Percentiles rank a stretch among this genome's conserved stretches.
phyloP scores from a whole-genome alignment of 2,797 vertebrate genomes.

The Buphagus erythrorhynchus region DNA sequence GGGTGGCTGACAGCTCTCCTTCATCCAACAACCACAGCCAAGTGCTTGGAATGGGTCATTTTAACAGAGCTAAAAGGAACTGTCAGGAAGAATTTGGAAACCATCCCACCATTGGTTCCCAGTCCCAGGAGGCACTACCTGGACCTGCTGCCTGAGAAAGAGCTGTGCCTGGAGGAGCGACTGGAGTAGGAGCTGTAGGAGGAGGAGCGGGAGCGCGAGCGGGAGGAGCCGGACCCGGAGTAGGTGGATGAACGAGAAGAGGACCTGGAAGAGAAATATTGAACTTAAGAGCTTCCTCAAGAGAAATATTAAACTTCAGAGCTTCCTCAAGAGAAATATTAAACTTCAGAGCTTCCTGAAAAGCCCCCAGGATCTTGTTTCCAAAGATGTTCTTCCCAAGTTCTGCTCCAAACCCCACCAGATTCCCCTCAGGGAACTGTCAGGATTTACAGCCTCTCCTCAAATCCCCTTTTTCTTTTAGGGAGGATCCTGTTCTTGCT shows the following conservation, averaged over 20 bases:
- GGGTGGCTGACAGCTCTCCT: slow-evolving; percentile 15
- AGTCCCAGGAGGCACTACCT: slow-evolving; percentile 74
- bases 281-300: not conserved
- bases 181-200: slow-evolving; percentile 97
- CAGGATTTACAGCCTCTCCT: not conserved
- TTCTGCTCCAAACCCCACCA: not conserved
- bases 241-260: slow-evolving; percentile 94
- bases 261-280: slow-evolving; percentile 79
- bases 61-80: not conserved
- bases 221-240: slow-evolving; percentile 92
- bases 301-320: not conserved
- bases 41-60: rapidly evolving
- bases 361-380: not conserved
- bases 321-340: not conserved
- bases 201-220: slow-evolving; percentile 87
- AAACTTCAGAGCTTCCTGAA: not conserved
- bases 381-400: not conserved
- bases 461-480: not conserved
- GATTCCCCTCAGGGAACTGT: rapidly evolving
- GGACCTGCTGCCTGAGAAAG: slow-evolving; percentile 94
- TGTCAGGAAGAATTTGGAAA: not conserved
- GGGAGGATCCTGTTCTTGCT: not conserved
- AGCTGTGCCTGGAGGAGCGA: slow-evolving; percentile 94
- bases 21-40: not conserved
- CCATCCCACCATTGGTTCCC: rapidly evolving